These are phyloP conservation scores for Melanotaenia nigrans DNA, from an alignment of 2,797 vertebrate genomes.

Conservation along the genomic window DNA sequence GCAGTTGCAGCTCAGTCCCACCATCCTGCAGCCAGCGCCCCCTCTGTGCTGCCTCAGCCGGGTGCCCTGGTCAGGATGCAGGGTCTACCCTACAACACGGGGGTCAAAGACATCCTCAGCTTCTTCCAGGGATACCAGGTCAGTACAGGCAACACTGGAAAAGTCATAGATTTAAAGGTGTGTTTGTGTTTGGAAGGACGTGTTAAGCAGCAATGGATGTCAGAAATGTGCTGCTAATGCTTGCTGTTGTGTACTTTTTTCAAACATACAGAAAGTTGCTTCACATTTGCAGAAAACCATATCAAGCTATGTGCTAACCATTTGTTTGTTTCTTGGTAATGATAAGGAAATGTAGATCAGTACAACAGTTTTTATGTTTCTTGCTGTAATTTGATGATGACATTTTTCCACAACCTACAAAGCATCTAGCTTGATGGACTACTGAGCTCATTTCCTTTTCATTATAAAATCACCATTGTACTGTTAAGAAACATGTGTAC, in stretches of 20 bases:
- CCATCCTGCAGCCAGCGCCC: constrained; percentile 64
- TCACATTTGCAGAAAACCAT: no score
- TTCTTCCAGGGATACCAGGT: constrained; percentile 99
- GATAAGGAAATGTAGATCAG: no score
- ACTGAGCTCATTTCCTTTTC: background rate
- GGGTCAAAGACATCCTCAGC: constrained; percentile 96
- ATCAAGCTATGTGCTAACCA: background rate
- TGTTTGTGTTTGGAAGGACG: background rate
- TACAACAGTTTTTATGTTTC: background rate
- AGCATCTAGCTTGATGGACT: background rate
- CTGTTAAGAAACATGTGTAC: constrained; percentile 51
- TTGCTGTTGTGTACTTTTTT: background rate
- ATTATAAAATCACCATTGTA: constrained; percentile 17
- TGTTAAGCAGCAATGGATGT: no score
- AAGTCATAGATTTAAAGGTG: background rate
- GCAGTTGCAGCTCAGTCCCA: constrained; percentile 86
- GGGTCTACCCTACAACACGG: constrained; percentile 92
- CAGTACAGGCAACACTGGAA: constrained; percentile 49
- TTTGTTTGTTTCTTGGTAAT: no score
- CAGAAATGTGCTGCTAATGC: background rate
- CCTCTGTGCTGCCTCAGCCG: constrained; percentile 87
- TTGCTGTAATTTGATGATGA: background rate
- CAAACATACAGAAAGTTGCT: background rate
- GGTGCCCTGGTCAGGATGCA: constrained; percentile 94
- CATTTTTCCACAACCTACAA: background rate